phyloP scores from a whole-genome alignment of 64 coral and sea anemone species.

The Astreopora myriophthalma region DNA sequence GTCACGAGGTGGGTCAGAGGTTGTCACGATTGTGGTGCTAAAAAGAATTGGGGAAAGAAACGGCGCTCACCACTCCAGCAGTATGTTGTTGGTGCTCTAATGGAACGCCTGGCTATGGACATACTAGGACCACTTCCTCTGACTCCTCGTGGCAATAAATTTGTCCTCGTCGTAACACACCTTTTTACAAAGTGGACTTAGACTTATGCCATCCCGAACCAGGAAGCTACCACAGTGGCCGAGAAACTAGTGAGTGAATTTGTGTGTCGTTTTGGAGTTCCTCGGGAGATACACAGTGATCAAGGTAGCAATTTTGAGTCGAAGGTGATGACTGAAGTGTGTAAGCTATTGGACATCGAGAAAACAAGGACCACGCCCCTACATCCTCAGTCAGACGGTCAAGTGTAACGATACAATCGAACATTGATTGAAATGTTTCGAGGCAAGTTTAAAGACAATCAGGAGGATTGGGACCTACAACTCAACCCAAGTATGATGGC shows the following conservation, averaged over 20 bases:
- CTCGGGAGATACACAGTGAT: too few species aligned
- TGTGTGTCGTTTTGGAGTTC: too few species aligned
- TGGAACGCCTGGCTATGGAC: constrained; percentile 36
- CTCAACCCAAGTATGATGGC: too few species aligned
- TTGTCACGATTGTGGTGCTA: neutral
- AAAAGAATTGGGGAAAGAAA: neutral
- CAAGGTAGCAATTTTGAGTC: too few species aligned
- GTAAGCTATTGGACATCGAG: too few species aligned
- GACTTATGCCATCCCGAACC: constrained; percentile 6
- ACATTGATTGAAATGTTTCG: too few species aligned
- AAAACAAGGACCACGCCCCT: too few species aligned
- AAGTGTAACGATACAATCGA: too few species aligned
- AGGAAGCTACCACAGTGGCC: constrained; percentile 33
- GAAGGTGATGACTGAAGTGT: too few species aligned
- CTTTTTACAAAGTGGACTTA: constrained; percentile 58
- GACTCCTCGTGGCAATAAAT: neutral
- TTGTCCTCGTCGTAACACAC: constrained; percentile 25
- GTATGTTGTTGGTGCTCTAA: constrained; percentile 39
- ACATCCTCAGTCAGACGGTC: too few species aligned
- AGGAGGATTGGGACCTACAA: too few species aligned
- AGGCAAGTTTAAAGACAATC: too few species aligned
- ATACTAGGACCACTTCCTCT: constrained; percentile 16
- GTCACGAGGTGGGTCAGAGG: neutral
- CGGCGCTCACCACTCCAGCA: neutral
- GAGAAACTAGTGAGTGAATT: neutral